Base-by-base conservation (phyloP, 1,140 invertebrate genomes). In the Diuraphis noxia region DNA sequence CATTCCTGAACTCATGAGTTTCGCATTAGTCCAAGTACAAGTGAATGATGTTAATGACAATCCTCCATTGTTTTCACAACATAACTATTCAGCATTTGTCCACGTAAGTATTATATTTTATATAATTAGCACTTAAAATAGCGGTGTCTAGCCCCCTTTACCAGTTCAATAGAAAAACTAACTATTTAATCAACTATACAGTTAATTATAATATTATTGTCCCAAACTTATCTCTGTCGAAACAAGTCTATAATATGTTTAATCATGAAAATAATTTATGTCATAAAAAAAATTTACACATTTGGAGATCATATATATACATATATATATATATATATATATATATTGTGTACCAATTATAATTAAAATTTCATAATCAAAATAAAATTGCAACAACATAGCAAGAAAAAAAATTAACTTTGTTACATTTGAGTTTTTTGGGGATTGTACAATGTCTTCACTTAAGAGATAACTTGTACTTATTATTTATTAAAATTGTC, bases 21-120 rank as follows among this genome's bases (percentile, higher is more conserved):
- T 96, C 93, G 96, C 97, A 17, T 94, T 96, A 92, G 95, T 99
- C 1, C 96, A 96, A 93, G 95, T 99, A 72, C 96, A 97, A 93
- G 95, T 99, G 38, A 93, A 96, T 7, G 98, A 99, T 93, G 96
- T 97, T 0, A 99, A 99, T 94, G 98, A 99, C 93, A 98, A 98
- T 93, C 95, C 97, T 25, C 97, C 97, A 13, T 86, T 96, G 1
- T 98, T 98, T 93, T 95, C 96, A 0, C 95, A 96, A 92, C 94
- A 94, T 13, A 98, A 98, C 94, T 97, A 98, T 93, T 96, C 96
- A 2, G 96, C 97, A 0, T 95, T 98, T 52, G 95, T 98, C 25
- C 95, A 96, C 93, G 94, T 95, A 93, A 92, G 93, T 93, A 88
- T 92, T 92, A 36, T 38, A 49, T 40, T 72, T 6, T 17, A 72